Evolutionary conservation across 37 sponge, comb jelly and placozoan genomes (phyloP).

Genomic region (Trichoplax adhaerens): DNA sequence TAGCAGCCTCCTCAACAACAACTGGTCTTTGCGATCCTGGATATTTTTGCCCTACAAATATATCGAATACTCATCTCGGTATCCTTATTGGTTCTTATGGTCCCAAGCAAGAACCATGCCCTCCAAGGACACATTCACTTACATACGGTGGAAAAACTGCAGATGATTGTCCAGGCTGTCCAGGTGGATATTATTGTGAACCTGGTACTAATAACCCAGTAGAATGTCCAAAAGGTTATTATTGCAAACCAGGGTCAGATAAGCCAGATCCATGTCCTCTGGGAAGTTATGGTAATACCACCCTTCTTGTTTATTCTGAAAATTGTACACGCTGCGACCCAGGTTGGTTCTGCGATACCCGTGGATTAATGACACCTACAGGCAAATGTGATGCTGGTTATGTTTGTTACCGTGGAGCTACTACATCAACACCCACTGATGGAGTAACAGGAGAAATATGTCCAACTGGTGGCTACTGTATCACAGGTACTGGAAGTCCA

Average conservation of each 20-base stretch:
- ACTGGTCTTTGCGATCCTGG: slow-evolving; percentile 1
- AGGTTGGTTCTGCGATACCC: slow-evolving; percentile 6
- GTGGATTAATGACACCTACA: not conserved
- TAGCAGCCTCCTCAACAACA: not conserved
- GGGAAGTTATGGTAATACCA: slow-evolving; percentile 15
- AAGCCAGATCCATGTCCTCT: slow-evolving; percentile 19
- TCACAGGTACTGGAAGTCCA: slow-evolving; percentile 1
- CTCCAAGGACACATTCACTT: too few relatives aligned
- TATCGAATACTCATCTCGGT: not conserved
- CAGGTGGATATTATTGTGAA: slow-evolving; percentile 12
- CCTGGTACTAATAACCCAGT: not conserved
- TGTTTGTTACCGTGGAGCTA: slow-evolving; percentile 6
- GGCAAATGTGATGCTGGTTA: slow-evolving; percentile 12
- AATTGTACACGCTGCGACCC: slow-evolving; percentile 13
- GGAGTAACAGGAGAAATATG: slow-evolving; percentile 13
- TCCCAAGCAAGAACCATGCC: too few relatives aligned
- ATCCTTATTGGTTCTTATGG: too few relatives aligned
- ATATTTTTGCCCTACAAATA: slow-evolving; percentile 12
- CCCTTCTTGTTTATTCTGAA: not conserved
- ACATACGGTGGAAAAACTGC: too few relatives aligned
- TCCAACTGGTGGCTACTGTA: slow-evolving; percentile 23
- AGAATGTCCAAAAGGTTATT: slow-evolving; percentile 21
- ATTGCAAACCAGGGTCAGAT: not conserved
- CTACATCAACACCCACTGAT: slow-evolving; percentile 12
- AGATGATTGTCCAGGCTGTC: not conserved